phyloP scores from a whole-genome alignment of 2,888 invertebrate genomes.

The Gordius sp. region DNA sequence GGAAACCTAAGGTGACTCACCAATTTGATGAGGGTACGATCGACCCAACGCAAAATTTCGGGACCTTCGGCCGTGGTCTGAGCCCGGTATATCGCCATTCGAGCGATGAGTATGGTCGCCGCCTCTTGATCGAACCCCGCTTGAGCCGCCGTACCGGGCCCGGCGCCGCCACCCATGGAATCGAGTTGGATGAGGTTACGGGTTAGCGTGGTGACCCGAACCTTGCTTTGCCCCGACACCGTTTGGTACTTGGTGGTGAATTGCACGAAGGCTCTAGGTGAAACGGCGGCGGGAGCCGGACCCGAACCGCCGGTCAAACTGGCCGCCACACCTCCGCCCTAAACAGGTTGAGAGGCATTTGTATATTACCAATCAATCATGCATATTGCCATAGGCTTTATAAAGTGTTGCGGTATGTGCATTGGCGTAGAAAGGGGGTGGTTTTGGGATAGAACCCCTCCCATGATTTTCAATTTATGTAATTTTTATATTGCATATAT shows the following conservation, averaged over 20 bases:
- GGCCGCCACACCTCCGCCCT: too few relatives aligned
- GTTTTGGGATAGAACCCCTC: too few relatives aligned
- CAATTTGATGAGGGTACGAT: conserved; percentile 79
- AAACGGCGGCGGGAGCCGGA: background rate
- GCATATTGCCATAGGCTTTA: too few relatives aligned
- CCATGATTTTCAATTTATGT: too few relatives aligned
- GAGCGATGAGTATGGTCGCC: conserved; percentile 80
- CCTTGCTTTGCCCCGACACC: conserved; percentile 69
- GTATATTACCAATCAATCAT: too few relatives aligned
- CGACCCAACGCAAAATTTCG: conserved; percentile 91
- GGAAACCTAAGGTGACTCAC: too few relatives aligned
- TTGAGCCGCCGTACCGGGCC: background rate
- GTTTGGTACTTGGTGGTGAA: conserved; percentile 96
- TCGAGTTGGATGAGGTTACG: conserved; percentile 37
- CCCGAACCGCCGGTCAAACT: background rate
- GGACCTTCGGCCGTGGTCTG: conserved; percentile 40
- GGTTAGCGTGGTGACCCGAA: conserved; percentile 84
- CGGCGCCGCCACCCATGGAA: too few relatives aligned
- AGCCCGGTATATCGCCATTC: conserved; percentile 78
- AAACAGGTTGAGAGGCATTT: too few relatives aligned
- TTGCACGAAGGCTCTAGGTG: conserved; percentile 52
- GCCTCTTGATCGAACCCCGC: conserved; percentile 84
- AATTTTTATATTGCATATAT: too few relatives aligned
- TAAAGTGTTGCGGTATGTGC: too few relatives aligned
- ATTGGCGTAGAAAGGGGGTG: too few relatives aligned